phyloP scores from a whole-genome alignment of 2,113 vertebrate species.

The Dipodomys stephensi region DNA sequence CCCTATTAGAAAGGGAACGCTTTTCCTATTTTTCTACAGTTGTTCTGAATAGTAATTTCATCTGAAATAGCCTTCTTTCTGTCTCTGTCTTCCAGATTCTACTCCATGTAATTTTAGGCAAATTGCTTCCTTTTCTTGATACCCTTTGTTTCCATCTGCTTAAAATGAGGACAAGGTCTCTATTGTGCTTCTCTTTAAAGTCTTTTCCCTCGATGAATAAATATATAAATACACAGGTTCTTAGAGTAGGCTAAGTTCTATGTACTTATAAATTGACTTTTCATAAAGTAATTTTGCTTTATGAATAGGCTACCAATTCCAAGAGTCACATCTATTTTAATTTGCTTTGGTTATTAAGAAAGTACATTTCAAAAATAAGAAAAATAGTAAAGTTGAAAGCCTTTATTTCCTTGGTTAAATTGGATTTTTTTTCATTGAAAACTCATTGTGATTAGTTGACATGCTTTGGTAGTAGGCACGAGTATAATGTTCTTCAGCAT shows the following conservation, averaged over 20 bases:
- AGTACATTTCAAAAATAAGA: conserved; percentile 49
- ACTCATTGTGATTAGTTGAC: conserved; percentile 53
- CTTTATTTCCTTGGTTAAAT: conserved; percentile 73
- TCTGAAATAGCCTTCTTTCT: conserved; percentile 40
- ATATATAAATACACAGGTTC: conserved; percentile 67
- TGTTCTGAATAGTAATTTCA: conserved; percentile 59
- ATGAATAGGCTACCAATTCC: conserved; percentile 74
- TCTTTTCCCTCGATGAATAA: conserved; percentile 72
- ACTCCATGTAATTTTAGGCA: conserved; percentile 70
- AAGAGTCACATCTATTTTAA: conserved; percentile 72
- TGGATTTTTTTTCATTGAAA: conserved; percentile 73
- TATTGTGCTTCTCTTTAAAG: conserved; percentile 67
- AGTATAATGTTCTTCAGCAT: not conserved
- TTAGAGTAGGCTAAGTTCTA: conserved; percentile 62
- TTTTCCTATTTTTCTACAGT: conserved; percentile 15
- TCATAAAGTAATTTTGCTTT: conserved; percentile 74
- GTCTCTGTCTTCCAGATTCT: not conserved
- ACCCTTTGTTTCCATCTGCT: conserved; percentile 61
- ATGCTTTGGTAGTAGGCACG: not conserved
- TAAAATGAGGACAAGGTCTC: conserved; percentile 67
- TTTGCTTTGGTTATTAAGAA: conserved; percentile 51
- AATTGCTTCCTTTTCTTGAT: conserved; percentile 65
- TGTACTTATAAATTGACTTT: conserved; percentile 73
- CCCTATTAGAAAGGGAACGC: conserved; percentile 18
- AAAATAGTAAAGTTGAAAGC: conserved; percentile 65